Base-by-base conservation (phyloP, 2,113 vertebrate species). In the Suncus etruscus region DNA sequence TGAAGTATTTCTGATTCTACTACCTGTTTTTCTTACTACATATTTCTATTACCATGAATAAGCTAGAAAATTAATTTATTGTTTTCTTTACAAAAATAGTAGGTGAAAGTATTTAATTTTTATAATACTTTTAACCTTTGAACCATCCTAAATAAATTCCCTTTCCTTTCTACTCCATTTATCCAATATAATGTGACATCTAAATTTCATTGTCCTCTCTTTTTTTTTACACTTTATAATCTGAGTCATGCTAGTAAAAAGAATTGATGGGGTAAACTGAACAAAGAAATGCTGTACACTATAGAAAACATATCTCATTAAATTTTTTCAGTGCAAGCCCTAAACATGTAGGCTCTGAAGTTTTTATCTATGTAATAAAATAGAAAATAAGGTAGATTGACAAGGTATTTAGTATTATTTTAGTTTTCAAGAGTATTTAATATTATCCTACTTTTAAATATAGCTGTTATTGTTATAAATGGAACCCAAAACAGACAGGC, bases 71-170 rank as follows among this genome's bases (percentile, higher is more conserved):
- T 0, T 50, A 16, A 54, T 75, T 72, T 74, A 65, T 76, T 77
- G 61, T 54, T 70, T 77, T 82, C 25, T 31, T 45, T 5, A 48
- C 80, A 78, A 27, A 54, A 45, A 82, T 11, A 61, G 24, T 32
- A 51, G 51, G 61, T n/a, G 3, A 54, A 32, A 74, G 24, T 0
- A 82, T n/a, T 69, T 48, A 68, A 68, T 31, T 83, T 84, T 45
- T 84, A 65, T 29, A 77, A n/a, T 75, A 18, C 11, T 27, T 66
- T 54, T 15, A 65, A 31, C 4, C 22, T 22, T 72, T 80, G 54
- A 86, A 77, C 48, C 16, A n/a, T 83, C 86, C 45, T 29, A 76
- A 83, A n/a, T 86, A 86, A 83, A 92, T 76, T 80, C 15, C 14
- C 11, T 68, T 74, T 8, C 29, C 83, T 54, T 54, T 14, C 14